phyloP scores from a whole-genome alignment of 2,888 invertebrate genomes.

The Amaurobius ferox region DNA sequence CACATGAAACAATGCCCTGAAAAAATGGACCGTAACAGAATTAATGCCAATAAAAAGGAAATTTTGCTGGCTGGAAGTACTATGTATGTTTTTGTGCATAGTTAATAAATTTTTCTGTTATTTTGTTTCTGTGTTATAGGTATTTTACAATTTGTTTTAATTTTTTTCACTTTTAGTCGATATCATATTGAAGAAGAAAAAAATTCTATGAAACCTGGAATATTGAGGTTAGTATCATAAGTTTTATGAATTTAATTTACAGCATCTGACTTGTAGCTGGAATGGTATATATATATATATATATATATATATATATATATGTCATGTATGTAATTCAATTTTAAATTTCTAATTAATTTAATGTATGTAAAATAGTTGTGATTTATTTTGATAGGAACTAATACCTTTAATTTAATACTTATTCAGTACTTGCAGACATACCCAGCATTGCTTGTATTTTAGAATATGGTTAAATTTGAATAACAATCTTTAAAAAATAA shows the following conservation, averaged over 20 bases:
- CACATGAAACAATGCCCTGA: conserved; percentile 85
- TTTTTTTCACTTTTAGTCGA: conserved; percentile 28
- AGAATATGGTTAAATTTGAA: no score
- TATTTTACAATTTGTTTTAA: background rate
- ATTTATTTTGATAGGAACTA: no score
- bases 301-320: no score
- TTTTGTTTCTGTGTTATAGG: background rate
- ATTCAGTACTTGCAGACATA: no score
- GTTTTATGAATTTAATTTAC: background rate
- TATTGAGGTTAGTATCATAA: conserved; percentile 24
- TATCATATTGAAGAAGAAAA: conserved; percentile 56
- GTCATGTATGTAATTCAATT: no score
- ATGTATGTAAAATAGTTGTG: no score
- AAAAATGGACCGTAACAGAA: conserved; percentile 84
- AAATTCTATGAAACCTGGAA: conserved; percentile 38
- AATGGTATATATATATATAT: no score
- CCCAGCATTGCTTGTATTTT: no score
- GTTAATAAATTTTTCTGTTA: background rate
- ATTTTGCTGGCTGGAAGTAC: conserved; percentile 76
- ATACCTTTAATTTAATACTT: no score
- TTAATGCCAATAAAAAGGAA: conserved; percentile 84
- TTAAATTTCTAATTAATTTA: no score
- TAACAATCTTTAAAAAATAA: no score
- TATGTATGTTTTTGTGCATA: background rate
- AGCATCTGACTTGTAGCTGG: background rate